Percentiles rank a stretch among this genome's conserved stretches.
phyloP scores from a whole-genome alignment of 2,113 vertebrate genomes.

The Oenanthe oenanthe region DNA sequence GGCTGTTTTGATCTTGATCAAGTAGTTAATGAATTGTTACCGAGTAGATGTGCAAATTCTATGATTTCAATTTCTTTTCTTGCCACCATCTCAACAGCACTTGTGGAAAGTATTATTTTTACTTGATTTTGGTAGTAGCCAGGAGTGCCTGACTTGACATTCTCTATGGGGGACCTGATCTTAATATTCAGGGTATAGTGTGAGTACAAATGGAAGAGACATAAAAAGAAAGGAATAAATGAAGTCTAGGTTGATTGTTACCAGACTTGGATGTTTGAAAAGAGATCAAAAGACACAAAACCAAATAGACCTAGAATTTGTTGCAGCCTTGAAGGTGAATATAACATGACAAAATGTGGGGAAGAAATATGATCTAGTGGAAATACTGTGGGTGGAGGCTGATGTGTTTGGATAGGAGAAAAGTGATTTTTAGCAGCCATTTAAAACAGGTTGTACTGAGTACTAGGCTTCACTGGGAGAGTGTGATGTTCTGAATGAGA shows the following conservation, averaged over 20 bases:
- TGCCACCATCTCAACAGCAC: not conserved
- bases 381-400: not conserved
- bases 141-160: not conserved
- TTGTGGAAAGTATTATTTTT: not conserved
- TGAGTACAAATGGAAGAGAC: not conserved
- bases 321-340: not conserved
- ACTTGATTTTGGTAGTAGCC: not conserved
- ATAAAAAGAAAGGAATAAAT: not conserved
- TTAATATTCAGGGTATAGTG: not conserved
- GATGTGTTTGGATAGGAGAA: not conserved
- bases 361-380: not conserved
- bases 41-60: not conserved
- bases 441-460: not conserved
- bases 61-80: not conserved
- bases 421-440: not conserved
- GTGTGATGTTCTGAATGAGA: not conserved
- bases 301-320: not conserved
- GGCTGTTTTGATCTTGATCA: not conserved
- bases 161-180: not conserved
- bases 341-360: not conserved
- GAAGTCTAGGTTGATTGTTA: not conserved
- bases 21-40: not conserved
- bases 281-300: not conserved
- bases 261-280: not conserved
- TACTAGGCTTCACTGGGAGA: not conserved